Base-by-base conservation (phyloP, 2,113 vertebrate species). In the Labrus mixtus region DNA sequence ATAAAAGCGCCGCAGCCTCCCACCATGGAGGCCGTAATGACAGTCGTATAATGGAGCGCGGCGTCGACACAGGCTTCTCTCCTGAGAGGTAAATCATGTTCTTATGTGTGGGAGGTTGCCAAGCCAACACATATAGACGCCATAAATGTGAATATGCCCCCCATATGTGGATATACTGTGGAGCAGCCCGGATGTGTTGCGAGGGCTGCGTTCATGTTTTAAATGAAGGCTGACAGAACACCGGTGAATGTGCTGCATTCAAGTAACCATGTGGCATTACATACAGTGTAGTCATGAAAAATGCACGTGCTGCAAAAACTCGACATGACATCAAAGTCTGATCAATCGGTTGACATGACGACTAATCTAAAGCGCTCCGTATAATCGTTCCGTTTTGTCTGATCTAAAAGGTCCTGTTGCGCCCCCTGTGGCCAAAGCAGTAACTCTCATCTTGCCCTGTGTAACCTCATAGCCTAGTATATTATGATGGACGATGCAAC, bases 81-180 rank as follows among this genome's bases (percentile, higher is more conserved):
- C 54, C 57, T 15, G 39, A 45, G 46, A 81, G 80, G 45, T 68
- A 82, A 73, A 78, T 66, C 69, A 20, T 59, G 62, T 58, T 65
- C 43, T 20, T 51, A 20, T 59, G 60, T 71, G 79, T 70, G 12
- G 76, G 79, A 84, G 79, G 78, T 33, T 39, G 58, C 33, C 48
- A n/a, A 61, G 50, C 16, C 22, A 37, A 4, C 8, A 67, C 13
- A 64, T 37, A 73, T 66, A 68, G 50, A 62, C 61, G 39, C 23
- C 61, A 33, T 46, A 41, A 73, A 62, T 68, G 68, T 55, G 46
- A 63, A 61, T 43, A 25, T 36, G 39, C 25, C 7, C 37, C 37
- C 33, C 19, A 37, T 51, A 61, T 66, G 29, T 56, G 37, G 29
- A 57, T 73, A 56, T 43, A 68, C 43, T 66, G 29, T 68, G 50